A percentile compares a stretch with the other conserved stretches of the same genome.
phyloP scores from a whole-genome alignment of 2,113 vertebrate species.

The Aegotheles bennettii region DNA sequence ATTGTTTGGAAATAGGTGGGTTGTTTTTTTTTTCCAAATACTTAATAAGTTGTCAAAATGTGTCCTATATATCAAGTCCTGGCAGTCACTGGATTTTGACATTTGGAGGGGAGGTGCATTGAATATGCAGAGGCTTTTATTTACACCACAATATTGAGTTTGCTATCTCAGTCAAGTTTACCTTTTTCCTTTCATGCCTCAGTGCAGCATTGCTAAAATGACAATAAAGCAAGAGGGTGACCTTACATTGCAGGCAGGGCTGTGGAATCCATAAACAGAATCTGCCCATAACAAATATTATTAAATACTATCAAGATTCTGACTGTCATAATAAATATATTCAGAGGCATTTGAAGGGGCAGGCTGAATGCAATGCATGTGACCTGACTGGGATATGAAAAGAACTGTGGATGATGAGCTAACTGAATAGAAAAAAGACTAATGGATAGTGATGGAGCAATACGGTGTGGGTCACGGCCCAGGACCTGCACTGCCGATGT shows the following conservation, averaged over 20 bases:
- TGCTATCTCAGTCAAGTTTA: neutral
- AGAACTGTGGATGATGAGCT: neutral
- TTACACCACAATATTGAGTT: neutral
- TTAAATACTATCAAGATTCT: constrained; percentile 13
- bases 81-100: neutral
- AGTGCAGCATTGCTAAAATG: neutral
- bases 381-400: neutral
- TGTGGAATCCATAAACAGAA: neutral
- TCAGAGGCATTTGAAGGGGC: neutral
- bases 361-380: neutral
- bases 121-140: neutral
- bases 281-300: neutral
- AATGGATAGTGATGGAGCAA: neutral
- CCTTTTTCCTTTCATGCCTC: neutral
- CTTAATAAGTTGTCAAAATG: neutral
- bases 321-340: neutral
- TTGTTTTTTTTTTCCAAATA: neutral
- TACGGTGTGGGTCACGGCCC: neutral
- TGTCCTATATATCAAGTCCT: neutral
- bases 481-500: neutral
- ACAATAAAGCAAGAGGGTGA: neutral
- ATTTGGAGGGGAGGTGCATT: neutral
- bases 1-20: neutral
- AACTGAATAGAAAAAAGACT: neutral
- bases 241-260: neutral